Evolutionary conservation across 1,140 invertebrate species (phyloP), one percentile per base, ranked within the genome.

Genomic region (Procambarus virginalis): DNA sequence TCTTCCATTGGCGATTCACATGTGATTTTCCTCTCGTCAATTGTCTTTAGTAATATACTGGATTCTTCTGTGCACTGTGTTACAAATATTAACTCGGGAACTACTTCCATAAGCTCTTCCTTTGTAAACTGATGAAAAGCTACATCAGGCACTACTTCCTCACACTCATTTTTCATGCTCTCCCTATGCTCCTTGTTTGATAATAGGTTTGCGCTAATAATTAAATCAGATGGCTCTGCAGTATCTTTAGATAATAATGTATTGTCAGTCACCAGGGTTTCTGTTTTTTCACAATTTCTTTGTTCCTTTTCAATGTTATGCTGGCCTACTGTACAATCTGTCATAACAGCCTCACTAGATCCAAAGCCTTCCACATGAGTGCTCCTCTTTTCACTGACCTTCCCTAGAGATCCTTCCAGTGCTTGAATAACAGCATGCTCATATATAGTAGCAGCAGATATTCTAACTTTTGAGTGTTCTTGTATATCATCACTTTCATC

Each of bases 361-460:
- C 4, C n/a, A 34, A 34, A 48, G 3, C 2, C 46, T 17, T 73
- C 81, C 58, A 49, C 60, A 45, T 45, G 58, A 22, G 22, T 46
- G 10, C 14, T 20, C 22, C 10, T 34, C 10, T 73, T 73, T 34
- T 10, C 68, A 73, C n/a, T 73, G 22, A 73, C 68, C 22, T 34
- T 73, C 68, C 10, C 68, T 80, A 17, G 34, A 20, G 60, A 49
- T 12, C 75, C 86, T 45, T 92, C 91, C 8, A 92, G 78, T 2
- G 83, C 91, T 73, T 91, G 78, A 51, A 91, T 85, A 34, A 92
- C 91, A n/a, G 89, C 91, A 58, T 91, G 75, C 83, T 92, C 91
- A 83, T 92, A 92, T 10, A 92, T 75, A 9, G 91, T 92, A 9
- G 91, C 91, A 22, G 89, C 91, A 10, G 91, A 92, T 58, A 92